Conservation (phyloP, 2,888 invertebrate species). For the Ichneumoninae sp. region DNA sequence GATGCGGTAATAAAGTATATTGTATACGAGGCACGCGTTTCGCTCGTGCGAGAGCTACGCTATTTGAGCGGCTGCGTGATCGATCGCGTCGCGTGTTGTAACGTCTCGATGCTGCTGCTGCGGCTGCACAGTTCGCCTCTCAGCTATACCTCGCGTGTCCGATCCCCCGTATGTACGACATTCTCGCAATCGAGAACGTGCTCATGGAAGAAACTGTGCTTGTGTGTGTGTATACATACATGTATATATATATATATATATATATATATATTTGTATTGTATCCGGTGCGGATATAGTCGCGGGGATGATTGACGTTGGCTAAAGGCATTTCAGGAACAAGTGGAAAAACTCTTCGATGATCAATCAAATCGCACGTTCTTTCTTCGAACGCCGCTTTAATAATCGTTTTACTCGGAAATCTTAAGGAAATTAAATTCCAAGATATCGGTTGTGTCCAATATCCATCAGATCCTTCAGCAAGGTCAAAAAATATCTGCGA, state of each 20-base stretch:
- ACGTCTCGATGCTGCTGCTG: conserved; percentile 58
- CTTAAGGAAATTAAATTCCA: neutral
- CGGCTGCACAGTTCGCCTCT: conserved; percentile 57
- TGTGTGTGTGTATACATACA: neutral
- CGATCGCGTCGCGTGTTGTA: conserved; percentile 75
- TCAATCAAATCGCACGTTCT: conserved; percentile 10
- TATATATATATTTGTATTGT: neutral
- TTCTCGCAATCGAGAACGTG: conserved; percentile 65
- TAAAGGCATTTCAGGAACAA: conserved; percentile 38
- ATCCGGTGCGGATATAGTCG: conserved; percentile 38
- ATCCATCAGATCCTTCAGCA: neutral
- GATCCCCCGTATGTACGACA: conserved; percentile 73
- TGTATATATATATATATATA: neutral
- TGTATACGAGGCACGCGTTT: conserved; percentile 43
- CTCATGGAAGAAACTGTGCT: conserved; percentile 37
- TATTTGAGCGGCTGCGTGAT: conserved; percentile 74
- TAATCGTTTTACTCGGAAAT: neutral
- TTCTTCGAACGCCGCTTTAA: neutral
- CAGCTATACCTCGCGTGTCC: conserved; percentile 72
- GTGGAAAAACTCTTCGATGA: conserved; percentile 42
- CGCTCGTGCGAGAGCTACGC: conserved; percentile 39
- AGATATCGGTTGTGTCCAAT: neutral
- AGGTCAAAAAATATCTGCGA: too few species aligned
- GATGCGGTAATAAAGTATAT: conserved; percentile 12
- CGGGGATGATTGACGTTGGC: conserved; percentile 50